A percentile compares a stretch with the other conserved stretches of the same genome.
These are phyloP conservation scores for Limnephilus auricula DNA, from an alignment of 2,888 invertebrate species.

Conservation along the genomic window DNA sequence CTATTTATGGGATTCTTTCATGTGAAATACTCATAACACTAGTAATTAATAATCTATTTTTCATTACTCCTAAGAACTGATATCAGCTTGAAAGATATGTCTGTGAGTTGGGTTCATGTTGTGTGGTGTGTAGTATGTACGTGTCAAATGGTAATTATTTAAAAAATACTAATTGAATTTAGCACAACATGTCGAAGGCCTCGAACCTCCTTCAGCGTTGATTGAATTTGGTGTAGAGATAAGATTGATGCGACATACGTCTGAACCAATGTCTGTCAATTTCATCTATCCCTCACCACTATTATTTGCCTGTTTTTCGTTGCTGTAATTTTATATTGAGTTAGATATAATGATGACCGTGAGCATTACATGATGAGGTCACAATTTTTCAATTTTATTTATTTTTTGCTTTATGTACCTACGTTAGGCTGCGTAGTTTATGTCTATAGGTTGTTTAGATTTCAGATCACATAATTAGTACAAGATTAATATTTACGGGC, in stretches of 20 bases:
- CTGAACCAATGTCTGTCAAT: neutral
- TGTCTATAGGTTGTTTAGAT: too few relatives aligned
- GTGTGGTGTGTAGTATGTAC: neutral
- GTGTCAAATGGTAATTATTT: neutral
- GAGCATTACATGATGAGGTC: too few relatives aligned
- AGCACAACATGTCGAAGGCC: neutral
- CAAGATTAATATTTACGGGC: too few relatives aligned
- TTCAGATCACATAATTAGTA: too few relatives aligned
- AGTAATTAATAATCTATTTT: neutral
- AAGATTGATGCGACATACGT: neutral
- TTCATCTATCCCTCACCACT: too few relatives aligned
- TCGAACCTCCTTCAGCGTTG: neutral
- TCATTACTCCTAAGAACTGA: neutral
- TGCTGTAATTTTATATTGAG: too few relatives aligned
- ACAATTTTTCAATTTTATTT: too few relatives aligned
- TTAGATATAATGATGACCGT: too few relatives aligned
- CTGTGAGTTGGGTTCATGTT: neutral
- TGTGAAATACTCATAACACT: neutral
- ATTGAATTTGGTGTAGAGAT: neutral
- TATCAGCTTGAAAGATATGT: neutral
- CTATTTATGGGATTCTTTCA: neutral
- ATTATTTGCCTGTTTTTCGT: too few relatives aligned
- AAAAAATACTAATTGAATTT: neutral
- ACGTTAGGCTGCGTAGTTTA: too few relatives aligned
- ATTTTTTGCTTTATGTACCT: too few relatives aligned